These are phyloP conservation scores for Trialeurodes vaporariorum DNA, from an alignment of 1,140 invertebrate genomes.

Conservation along the genomic window DNA sequence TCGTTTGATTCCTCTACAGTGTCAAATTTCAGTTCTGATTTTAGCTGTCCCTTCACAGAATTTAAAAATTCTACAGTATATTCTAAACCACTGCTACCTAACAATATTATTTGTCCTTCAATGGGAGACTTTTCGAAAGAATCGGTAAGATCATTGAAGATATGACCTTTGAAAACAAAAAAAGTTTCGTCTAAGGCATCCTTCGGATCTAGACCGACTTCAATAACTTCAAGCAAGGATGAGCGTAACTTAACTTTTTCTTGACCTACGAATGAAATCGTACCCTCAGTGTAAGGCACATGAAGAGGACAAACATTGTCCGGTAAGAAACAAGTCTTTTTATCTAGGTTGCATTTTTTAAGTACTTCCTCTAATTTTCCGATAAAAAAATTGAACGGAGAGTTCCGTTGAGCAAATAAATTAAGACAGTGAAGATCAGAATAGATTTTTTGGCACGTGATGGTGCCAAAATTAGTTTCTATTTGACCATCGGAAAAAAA, in stretches of 20 bases:
- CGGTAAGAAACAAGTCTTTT: neutral
- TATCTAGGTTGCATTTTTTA: neutral
- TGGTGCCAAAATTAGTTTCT: slow-evolving; percentile 2
- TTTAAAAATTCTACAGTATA: neutral
- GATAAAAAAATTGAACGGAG: neutral
- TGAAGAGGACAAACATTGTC: neutral
- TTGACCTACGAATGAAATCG: neutral
- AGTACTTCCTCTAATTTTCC: neutral
- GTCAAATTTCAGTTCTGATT: neutral
- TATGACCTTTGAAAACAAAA: neutral
- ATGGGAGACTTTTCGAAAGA: slow-evolving; percentile 9
- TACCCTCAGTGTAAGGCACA: neutral
- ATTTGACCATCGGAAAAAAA: neutral
- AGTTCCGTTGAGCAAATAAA: neutral
- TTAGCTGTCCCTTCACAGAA: neutral
- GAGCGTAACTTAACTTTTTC: neutral
- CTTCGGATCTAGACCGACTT: no score
- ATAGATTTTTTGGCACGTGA: neutral
- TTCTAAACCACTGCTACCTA: neutral
- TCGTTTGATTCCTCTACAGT: neutral
- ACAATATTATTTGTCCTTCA: slow-evolving; percentile 9
- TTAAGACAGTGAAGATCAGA: neutral
- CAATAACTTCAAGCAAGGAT: neutral
- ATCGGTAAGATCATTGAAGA: neutral
- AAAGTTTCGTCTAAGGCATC: neutral